Base-by-base conservation (phyloP, 2,113 vertebrate species). In the Clupea harengus region DNA sequence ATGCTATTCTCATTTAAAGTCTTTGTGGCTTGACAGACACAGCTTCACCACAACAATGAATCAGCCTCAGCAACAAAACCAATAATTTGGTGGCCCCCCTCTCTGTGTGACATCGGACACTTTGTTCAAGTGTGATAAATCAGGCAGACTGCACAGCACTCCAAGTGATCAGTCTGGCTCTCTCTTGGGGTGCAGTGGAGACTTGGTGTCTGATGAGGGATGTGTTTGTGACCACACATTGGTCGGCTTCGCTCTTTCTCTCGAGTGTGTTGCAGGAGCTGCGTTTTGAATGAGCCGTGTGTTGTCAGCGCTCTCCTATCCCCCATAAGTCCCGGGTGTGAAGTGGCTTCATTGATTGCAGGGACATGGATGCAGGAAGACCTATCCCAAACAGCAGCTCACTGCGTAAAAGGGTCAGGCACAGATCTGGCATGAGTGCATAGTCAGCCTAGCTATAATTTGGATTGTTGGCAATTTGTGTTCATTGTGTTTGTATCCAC, bases 321-420 rank as follows among this genome's bases (percentile, higher is more conserved):
- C 32, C 32, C 28, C 72, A 78, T 11, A 78, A 78, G 72, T 28
- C 28, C 32, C 3, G 4, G 32, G 72, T 78, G 72, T 39, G 72
- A 78, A 78, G 72, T 78, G 25, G 28, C 72, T 78, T 15, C 72
- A 78, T 78, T 78, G 72, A 78, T 78, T 78, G 72, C 72, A 78
- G 28, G 25, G 28, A 15, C 7, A 2, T 39, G 28, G 39, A 4
- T 78, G 32, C 72, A 78, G 72, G 25, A 25, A 72, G 15, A 32
- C 64, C 10, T 39, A 15, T 39, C 28, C 72, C 13, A 78, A 78
- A 67, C 11, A 17, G 28, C 7, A 10, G 13, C 32, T 78, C 28
- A 39, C 72, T 15, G 72, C 11, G 4, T n/a, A 25, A 4, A 8
- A 25, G 8, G 9, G 7, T 67, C 64, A 11, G 64, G 64, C 64